Percentiles rank a stretch among this genome's conserved stretches.
Evolutionary conservation across 2,113 vertebrate genomes (phyloP).

Genomic region (Callopanchax toddi): DNA sequence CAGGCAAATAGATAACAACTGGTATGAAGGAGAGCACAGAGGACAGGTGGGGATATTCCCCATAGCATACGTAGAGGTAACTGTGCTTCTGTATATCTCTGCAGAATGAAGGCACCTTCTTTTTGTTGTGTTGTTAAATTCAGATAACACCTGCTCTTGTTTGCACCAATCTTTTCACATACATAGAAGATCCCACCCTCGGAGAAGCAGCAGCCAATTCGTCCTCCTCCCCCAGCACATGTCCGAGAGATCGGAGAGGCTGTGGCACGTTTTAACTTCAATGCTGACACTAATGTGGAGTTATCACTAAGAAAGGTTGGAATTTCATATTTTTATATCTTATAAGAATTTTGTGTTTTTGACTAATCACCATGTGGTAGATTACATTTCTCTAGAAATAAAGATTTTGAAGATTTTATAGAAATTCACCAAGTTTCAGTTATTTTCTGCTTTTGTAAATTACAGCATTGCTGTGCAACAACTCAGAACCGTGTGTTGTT

Average conservation of each 20-base stretch:
- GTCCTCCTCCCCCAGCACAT: conserved; percentile 95
- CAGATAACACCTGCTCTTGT: not conserved
- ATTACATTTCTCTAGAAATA: too few relatives aligned
- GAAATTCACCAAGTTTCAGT: not conserved
- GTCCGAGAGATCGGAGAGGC: conserved; percentile 94
- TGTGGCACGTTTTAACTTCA: conserved; percentile 95
- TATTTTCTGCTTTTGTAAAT: not conserved
- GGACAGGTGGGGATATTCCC: conserved; percentile 95
- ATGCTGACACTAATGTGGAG: conserved; percentile 95
- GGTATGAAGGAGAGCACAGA: conserved; percentile 95
- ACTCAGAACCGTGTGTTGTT: not conserved
- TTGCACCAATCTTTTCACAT: not conserved
- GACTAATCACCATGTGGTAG: too few relatives aligned
- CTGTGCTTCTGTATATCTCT: not conserved
- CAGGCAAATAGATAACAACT: conserved; percentile 98
- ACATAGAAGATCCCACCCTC: conserved; percentile 85
- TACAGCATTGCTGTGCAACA: not conserved
- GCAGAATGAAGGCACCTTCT: not conserved
- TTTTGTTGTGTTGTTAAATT: not conserved
- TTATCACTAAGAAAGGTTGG: conserved; percentile 93
- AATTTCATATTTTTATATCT: not conserved
- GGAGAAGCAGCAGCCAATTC: conserved; percentile 91
- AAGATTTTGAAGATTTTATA: not conserved
- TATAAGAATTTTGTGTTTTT: too few relatives aligned
- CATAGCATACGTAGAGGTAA: conserved; percentile 95